Evolutionary conservation across 2,797 vertebrate genomes (phyloP), one percentile per base, ranked within the genome.

Genomic region (Xiphorhynchus erythropygius): DNA sequence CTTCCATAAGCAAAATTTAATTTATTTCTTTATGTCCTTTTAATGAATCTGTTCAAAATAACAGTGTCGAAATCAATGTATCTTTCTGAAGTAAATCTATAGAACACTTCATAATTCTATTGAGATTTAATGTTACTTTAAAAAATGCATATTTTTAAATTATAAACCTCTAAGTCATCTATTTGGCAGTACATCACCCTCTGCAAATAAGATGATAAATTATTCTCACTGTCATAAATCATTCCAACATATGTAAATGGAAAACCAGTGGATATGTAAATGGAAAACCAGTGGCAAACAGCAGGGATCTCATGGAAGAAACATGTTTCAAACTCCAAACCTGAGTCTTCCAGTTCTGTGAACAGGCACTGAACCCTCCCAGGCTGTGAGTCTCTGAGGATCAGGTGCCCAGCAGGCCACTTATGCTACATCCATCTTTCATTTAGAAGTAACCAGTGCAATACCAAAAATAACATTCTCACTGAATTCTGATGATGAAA

Each of bases 11-110:
- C 44, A 75, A 46, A 78, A 85, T 74, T 70, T 83, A 84, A 87
- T 94, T 93, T 70, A 88, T 89, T 88, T 78, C 39, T 56, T 73
- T 81, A 13, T 44, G 32, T 85, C 32, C 47, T 89, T 93, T 92
- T 89, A 89, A 96, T 75, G 11, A 77, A 47, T 78, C 37, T 82
- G 53, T 84, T 53, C 44, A 59, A 73, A 87, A 76, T 80, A 89
- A 55, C 32, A 59, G n/a, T 8, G 2, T 7, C 60, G 10, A 18
- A 92, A 91, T 93, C 3, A 1, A 81, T 91, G 56, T 30, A 50
- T 85, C 78, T 85, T 85, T 80, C 55, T 75, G 73, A 91, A 81
- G 21, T 62, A 69, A 56, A 63, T 73, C 89, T 88, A 84, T 41
- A 89, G 37, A 92, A 68, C 19, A 59, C 46, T 81, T 80, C 65